These are phyloP conservation scores for Auanema freiburgensis DNA, from an alignment of 2,888 invertebrate genomes.

Conservation along the genomic window DNA sequence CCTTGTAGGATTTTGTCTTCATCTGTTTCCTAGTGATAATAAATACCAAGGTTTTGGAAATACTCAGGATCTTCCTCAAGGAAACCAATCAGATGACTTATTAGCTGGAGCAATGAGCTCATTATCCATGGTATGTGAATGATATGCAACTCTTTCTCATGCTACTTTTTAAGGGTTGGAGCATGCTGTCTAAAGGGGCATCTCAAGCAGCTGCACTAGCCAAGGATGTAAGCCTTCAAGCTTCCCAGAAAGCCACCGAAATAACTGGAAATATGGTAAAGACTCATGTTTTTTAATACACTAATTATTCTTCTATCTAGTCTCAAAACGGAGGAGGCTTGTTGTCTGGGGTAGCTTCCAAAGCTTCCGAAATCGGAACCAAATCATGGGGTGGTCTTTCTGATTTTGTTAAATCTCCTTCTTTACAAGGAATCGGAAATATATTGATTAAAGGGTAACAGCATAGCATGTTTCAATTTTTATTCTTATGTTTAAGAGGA, in stretches of 20 bases:
- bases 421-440: constrained; percentile 52
- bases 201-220: constrained; percentile 58
- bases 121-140: constrained; percentile 51
- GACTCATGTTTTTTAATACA: not conserved
- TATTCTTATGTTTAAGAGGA: constrained; percentile 37
- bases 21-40: constrained; percentile 22
- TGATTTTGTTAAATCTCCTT: constrained; percentile 62
- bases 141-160: not conserved
- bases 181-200: constrained; percentile 58
- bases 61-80: constrained; percentile 21
- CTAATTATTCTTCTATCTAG: constrained; percentile 19
- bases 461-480: not conserved
- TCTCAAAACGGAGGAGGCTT: constrained; percentile 38
- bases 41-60: constrained; percentile 63
- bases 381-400: constrained; percentile 57
- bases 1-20: not conserved
- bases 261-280: constrained; percentile 42
- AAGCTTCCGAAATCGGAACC: constrained; percentile 57
- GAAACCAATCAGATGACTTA: constrained; percentile 39
- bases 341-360: constrained; percentile 46
- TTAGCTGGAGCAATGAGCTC: constrained; percentile 58
- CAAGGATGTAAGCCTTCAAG: constrained; percentile 58
- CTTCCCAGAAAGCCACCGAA: constrained; percentile 59
- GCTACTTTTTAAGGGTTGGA: constrained; percentile 52
- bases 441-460: constrained; percentile 30